Evolutionary conservation across 2,113 vertebrate species (phyloP), one percentile per base, ranked within the genome.

Genomic region (Dipodomys merriami): DNA sequence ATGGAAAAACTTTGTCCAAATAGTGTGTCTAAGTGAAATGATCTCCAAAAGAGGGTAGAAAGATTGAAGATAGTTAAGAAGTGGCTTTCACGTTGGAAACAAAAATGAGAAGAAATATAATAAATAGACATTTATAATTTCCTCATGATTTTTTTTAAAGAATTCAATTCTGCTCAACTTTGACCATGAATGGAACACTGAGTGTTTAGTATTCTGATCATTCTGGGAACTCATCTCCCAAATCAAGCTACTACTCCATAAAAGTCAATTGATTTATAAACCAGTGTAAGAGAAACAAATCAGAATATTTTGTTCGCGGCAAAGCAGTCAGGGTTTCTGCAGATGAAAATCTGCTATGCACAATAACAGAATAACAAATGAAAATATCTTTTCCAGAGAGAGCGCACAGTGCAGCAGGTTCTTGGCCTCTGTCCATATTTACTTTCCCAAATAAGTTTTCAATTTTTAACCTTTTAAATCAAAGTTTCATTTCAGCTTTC

Each of bases 241-340:
- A 86, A 82, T 83, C 19, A 83, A 69, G 44, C 23, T 77, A 25
- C 69, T 73, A 72, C 20, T 92, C 87, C 19, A 72, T 85, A 46
- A 23, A 92, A 86, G 65, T 73, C 39, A 46, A 60, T 85, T 84
- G 91, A 62, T 68, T n/a, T 27, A 73, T 64, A 60, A 39, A 19
- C 22, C 86, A 91, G 85, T 83, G 18, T 78, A 82, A 97, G 57
- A 83, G 83, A 67, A 95, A 72, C 11, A 89, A 95, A 88, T 86
- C n/a, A 49, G 49, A 93, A 10, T 65, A 27, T 35, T 86, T 83
- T n/a, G 49, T 94, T 46, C 93, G 0, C 30, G 69, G 8, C 0
- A n/a, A 91, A 80, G 22, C 79, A 25, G 69, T 80, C 27, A 62
- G 69, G 39, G 8, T 29, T 83, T 78, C 62, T 89, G 84, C 53